A percentile compares a stretch with the other conserved stretches of the same genome.
phyloP scores from a whole-genome alignment of 2,888 invertebrate species.

The Archips xylosteana region DNA sequence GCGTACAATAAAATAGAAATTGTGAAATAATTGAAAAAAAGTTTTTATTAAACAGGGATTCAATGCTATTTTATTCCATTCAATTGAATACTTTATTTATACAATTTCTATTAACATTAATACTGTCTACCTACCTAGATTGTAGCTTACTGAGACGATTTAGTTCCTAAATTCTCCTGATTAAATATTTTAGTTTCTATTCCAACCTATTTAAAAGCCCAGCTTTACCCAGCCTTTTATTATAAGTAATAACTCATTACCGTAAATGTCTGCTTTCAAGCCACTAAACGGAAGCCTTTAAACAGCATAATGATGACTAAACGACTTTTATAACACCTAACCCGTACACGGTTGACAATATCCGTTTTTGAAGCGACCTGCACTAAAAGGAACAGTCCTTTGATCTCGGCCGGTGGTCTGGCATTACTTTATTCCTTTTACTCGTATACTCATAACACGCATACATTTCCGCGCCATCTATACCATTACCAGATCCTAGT shows the following conservation, averaged over 20 bases:
- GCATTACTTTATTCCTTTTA: conserved; percentile 68
- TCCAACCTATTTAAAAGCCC: too few species aligned
- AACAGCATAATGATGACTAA: conserved; percentile 2
- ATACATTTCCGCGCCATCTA: conserved; percentile 74
- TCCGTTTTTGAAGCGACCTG: conserved; percentile 33
- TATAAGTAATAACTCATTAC: neutral
- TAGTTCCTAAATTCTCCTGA: too few species aligned
- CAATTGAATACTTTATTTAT: too few species aligned
- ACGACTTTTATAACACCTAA: conserved; percentile 12
- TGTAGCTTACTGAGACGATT: too few species aligned
- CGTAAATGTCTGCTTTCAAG: neutral
- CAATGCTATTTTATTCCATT: too few species aligned
- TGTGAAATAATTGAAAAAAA: too few species aligned
- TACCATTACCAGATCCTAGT: conserved; percentile 68
- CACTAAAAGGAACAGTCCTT: conserved; percentile 54
- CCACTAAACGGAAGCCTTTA: conserved; percentile 9
- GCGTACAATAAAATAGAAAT: too few species aligned
- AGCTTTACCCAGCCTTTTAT: too few species aligned
- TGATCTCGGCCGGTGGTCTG: conserved; percentile 81
- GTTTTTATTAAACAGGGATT: too few species aligned
- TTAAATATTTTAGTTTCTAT: too few species aligned
- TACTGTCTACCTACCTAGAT: too few species aligned
- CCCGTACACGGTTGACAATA: conserved; percentile 27
- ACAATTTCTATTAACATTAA: too few species aligned
- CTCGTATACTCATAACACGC: conserved; percentile 56